phyloP scores from a whole-genome alignment of 2,113 vertebrate genomes.

The Oryzias curvinotus region DNA sequence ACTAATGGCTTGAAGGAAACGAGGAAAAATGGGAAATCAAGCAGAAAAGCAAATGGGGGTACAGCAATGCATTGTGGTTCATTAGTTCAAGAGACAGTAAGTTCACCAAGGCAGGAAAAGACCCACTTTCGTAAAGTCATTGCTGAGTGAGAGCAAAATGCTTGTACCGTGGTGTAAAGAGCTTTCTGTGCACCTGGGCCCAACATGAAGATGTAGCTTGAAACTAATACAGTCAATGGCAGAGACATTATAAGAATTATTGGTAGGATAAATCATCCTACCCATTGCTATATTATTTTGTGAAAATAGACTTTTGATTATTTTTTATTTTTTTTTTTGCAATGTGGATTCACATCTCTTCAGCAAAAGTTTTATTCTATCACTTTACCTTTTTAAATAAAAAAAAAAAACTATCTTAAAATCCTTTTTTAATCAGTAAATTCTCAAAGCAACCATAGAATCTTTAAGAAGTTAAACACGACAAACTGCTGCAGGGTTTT shows the following conservation, averaged over 20 bases:
- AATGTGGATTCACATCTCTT: no score
- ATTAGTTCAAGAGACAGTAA: constrained; percentile 50
- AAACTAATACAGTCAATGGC: neutral
- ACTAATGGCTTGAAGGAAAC: constrained; percentile 54
- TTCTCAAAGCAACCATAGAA: no score
- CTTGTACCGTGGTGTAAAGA: neutral
- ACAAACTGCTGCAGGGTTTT: no score
- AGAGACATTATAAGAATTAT: neutral
- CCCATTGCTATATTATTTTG: no score
- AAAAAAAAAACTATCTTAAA: no score
- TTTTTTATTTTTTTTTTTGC: no score
- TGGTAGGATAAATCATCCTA: no score
- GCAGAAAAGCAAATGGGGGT: constrained; percentile 39
- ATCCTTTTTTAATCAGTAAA: no score
- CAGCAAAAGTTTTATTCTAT: no score
- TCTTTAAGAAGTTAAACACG: no score
- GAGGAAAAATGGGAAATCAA: constrained; percentile 49
- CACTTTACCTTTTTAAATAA: no score
- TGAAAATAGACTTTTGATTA: no score
- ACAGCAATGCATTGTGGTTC: constrained; percentile 34
- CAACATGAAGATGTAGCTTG: neutral
- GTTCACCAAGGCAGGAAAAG: constrained; percentile 36
- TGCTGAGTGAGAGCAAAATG: constrained; percentile 26
- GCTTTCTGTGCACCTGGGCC: neutral
- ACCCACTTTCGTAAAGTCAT: constrained; percentile 16